Conservation (phyloP, 2,113 vertebrate genomes). For the Gallinago jamesoni region DNA sequence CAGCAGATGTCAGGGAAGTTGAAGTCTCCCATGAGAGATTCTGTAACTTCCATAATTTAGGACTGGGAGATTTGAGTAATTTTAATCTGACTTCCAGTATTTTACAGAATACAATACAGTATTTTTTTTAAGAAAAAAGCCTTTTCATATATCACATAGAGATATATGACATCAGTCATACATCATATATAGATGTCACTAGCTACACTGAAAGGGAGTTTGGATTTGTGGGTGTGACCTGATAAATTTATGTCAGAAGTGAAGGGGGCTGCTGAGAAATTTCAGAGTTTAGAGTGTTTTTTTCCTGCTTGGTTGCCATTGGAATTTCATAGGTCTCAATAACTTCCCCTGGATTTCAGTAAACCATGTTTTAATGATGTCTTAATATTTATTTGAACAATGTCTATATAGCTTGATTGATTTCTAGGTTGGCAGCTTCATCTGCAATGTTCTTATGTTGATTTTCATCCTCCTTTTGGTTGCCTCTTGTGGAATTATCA, state of each 20-base stretch:
- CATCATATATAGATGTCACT: background rate
- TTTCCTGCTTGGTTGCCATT: background rate
- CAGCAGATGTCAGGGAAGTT: too few species aligned
- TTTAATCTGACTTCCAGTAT: background rate
- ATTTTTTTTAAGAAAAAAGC: background rate
- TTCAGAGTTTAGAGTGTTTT: background rate
- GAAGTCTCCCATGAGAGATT: too few species aligned
- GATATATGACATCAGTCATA: background rate
- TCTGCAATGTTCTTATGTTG: background rate
- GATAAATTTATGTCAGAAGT: background rate
- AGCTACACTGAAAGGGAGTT: background rate
- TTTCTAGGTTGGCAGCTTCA: background rate
- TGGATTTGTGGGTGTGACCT: background rate
- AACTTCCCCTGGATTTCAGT: background rate
- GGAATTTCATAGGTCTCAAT: background rate
- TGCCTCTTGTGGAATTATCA: background rate
- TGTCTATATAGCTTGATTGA: background rate
- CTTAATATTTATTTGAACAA: background rate
- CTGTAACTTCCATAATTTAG: background rate
- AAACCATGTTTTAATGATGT: background rate
- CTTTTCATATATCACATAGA: background rate
- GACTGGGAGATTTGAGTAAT: background rate
- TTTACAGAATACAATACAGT: background rate
- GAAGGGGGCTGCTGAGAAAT: background rate
- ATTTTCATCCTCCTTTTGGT: background rate